These are phyloP conservation scores for Nyctalus aviator DNA, from an alignment of 2,797 vertebrate genomes.

Conservation along the genomic window DNA sequence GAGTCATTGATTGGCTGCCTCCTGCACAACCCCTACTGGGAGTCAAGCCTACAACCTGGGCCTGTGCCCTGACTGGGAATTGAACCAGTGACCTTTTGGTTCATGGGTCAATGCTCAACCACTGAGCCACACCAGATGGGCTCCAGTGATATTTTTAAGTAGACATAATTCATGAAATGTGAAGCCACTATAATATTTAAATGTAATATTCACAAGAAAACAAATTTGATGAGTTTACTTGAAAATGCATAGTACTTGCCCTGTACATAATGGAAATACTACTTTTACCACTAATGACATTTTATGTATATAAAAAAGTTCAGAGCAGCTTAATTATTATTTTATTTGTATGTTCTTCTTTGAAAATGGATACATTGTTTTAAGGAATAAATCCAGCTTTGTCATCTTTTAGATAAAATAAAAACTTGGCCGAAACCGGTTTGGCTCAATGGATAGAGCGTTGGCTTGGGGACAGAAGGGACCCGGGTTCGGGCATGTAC, in stretches of 20 bases:
- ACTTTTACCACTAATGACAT: background rate
- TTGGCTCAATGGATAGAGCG: too few relatives aligned
- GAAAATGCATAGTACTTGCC: slow-evolving; percentile 28
- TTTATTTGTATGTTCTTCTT: background rate
- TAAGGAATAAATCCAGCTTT: background rate
- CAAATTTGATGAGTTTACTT: background rate
- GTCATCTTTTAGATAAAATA: background rate
- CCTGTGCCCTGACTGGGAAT: too few relatives aligned
- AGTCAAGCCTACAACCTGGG: too few relatives aligned
- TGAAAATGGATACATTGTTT: background rate
- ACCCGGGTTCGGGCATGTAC: too few relatives aligned
- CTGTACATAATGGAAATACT: background rate
- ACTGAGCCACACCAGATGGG: too few relatives aligned
- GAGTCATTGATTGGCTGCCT: too few relatives aligned
- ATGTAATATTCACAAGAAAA: slow-evolving; percentile 20
- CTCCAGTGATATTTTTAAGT: background rate
- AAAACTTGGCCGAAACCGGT: too few relatives aligned
- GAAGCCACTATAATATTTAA: slow-evolving; percentile 10
- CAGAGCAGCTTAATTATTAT: background rate
- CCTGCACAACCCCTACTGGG: too few relatives aligned
- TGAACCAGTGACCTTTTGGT: too few relatives aligned
- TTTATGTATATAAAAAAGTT: background rate
- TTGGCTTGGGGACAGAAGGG: too few relatives aligned
- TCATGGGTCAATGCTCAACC: too few relatives aligned
- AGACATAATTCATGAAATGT: background rate